A percentile compares a stretch with the other conserved stretches of the same genome.
Evolutionary conservation across 2,797 vertebrate species (phyloP).

Genomic region (Arrhamphus sclerolepis): DNA sequence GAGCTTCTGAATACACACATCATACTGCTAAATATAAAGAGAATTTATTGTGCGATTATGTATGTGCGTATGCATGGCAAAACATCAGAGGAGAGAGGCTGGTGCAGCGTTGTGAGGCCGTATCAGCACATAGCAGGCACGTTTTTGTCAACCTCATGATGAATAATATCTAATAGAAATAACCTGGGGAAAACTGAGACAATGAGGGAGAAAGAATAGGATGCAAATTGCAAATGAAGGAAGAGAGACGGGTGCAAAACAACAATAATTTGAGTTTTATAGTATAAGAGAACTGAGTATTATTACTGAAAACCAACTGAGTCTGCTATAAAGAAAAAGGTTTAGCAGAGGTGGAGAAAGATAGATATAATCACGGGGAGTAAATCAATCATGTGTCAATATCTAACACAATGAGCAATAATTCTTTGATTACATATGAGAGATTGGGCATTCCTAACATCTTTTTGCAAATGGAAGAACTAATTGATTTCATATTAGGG

Average conservation of each 20-base stretch:
- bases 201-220: slow-evolving; percentile 30
- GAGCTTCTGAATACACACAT: slow-evolving; percentile 6
- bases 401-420: neutral
- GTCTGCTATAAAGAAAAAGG: neutral
- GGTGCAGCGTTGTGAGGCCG: slow-evolving; percentile 42
- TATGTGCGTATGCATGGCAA: slow-evolving; percentile 25
- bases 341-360: neutral
- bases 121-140: slow-evolving; percentile 69
- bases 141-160: slow-evolving; percentile 50
- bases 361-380: neutral
- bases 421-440: slow-evolving; percentile 4
- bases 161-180: slow-evolving; percentile 60
- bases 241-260: slow-evolving; percentile 24
- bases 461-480: no score
- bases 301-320: neutral
- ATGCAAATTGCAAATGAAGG: slow-evolving; percentile 15
- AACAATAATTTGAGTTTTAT: slow-evolving; percentile 14
- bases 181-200: slow-evolving; percentile 50
- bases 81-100: slow-evolving; percentile 49
- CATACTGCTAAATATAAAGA: slow-evolving; percentile 27
- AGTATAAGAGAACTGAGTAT: slow-evolving; percentile 3
- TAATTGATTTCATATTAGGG: no score
- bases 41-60: slow-evolving; percentile 24
- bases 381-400: neutral
- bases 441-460: slow-evolving; percentile 6